Base-by-base conservation (phyloP, 2,888 invertebrate species). In the Ferdinandea cuprea region DNA sequence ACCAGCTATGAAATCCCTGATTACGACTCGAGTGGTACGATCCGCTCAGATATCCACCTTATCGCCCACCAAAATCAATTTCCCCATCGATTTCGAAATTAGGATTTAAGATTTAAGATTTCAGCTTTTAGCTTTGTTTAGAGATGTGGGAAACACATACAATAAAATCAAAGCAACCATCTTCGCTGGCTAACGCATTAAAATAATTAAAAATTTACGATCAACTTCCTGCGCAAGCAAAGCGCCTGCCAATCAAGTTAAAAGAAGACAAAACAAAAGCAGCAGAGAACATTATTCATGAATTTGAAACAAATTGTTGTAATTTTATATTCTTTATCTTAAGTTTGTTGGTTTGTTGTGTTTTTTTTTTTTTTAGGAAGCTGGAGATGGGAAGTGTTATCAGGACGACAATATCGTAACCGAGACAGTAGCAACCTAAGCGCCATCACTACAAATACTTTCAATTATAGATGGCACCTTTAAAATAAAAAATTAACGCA, bases 201-300 rank as follows among this genome's bases (percentile, higher is more conserved):
- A 69, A 81, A 71, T 81, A 77, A 77, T 81, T 77, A 71, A 81
- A 77, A 71, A 71, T 81, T 81, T 81, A 81, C 77, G 77, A 81
- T 71, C 81, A 42, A 77, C 77, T 81, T 81, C 81, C 81, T 77
- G 77, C 46, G 54, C 46, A 32, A 25, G 8, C 8, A 13, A 11
- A 32, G 13, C 44, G 61, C 30, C 61, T 80, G 79, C 76, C 80
- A 80, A 76, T 69, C 69, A 76, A 56, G 40, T 40, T 21, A 37
- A 8, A 25, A 50, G 21, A 40, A 32, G 2, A 13, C 6, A 28
- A 30, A 25, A 35, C n/a, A 21, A 42, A 9, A 15, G 19, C 9
- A 32, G n/a, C 7, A 40, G 17, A 25, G 5, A 50, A 52, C 44
- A 59, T 28, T 52, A 77, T 76, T 71, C 69, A 71, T 72, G 81